These are phyloP conservation scores for Chloropsis cyanopogon DNA, from an alignment of 2,113 vertebrate genomes.

Conservation along the genomic window DNA sequence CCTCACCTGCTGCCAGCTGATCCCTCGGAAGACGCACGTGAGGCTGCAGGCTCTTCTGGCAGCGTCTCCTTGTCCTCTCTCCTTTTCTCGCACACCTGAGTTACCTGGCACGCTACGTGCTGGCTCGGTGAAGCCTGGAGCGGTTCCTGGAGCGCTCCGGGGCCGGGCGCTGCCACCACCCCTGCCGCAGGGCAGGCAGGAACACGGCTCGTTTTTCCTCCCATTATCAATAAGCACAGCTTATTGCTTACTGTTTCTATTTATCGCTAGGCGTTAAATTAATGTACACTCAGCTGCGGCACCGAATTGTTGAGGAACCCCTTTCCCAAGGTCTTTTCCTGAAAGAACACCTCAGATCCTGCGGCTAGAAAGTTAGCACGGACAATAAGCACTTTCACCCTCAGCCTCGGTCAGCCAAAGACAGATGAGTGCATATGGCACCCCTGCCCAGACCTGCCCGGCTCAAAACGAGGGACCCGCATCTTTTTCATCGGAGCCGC, in stretches of 20 bases:
- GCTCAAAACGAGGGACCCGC: neutral
- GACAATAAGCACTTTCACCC: conserved; percentile 2
- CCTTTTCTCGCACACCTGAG: neutral
- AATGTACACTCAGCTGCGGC: neutral
- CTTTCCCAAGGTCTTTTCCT: neutral
- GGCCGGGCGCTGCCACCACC: neutral
- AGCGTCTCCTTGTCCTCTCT: neutral
- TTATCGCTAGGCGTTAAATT: neutral
- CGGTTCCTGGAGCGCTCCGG: neutral
- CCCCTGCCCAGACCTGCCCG: neutral
- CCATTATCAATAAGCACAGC: neutral
- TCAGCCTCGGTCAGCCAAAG: neutral
- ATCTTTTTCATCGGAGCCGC: accelerated
- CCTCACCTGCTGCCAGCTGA: conserved; percentile 37
- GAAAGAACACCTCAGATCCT: neutral
- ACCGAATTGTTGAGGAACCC: neutral
- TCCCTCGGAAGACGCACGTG: neutral
- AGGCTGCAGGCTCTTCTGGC: neutral
- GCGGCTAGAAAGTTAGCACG: neutral
- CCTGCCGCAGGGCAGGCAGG: neutral
- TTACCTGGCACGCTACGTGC: neutral
- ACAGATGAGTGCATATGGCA: neutral
- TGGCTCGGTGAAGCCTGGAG: neutral
- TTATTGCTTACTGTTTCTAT: neutral
- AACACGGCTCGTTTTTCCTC: neutral